Evolutionary conservation across 2,797 vertebrate genomes (phyloP).

Genomic region (Orestias chungarensis): DNA sequence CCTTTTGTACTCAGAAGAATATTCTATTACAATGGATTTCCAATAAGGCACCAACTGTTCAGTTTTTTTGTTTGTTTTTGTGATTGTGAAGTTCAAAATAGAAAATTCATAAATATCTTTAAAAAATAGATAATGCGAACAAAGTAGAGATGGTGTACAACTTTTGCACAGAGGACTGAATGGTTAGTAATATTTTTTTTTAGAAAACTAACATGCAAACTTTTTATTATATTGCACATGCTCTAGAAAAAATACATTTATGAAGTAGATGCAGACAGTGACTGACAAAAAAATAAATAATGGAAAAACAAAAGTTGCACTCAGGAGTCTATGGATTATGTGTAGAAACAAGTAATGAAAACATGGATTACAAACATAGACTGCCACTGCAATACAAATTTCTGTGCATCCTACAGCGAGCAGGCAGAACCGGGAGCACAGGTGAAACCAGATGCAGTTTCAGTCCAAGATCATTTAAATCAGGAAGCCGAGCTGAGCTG

Average conservation of each 20-base stretch:
- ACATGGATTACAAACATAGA: constrained; percentile 2
- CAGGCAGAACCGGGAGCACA: constrained; percentile 55
- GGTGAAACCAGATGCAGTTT: constrained; percentile 59
- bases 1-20: too few species aligned
- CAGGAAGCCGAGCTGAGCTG: constrained; percentile 73
- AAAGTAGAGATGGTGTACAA: neutral
- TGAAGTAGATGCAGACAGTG: constrained; percentile 9
- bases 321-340: constrained; percentile 59
- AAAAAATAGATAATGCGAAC: neutral
- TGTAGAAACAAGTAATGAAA: constrained; percentile 6
- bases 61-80: too few species aligned
- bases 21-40: too few species aligned
- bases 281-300: constrained; percentile 15
- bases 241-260: constrained; percentile 18
- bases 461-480: constrained; percentile 54
- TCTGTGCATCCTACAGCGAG: constrained; percentile 41
- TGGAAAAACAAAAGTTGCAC: constrained; percentile 42
- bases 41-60: too few species aligned
- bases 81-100: too few species aligned
- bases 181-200: neutral
- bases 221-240: constrained; percentile 9
- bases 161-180: neutral
- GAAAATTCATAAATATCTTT: too few species aligned
- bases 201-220: constrained; percentile 30
- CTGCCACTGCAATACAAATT: constrained; percentile 57